These are phyloP conservation scores for Cercopithecus mitis DNA, from an alignment of 2,797 vertebrate genomes.

Conservation along the genomic window DNA sequence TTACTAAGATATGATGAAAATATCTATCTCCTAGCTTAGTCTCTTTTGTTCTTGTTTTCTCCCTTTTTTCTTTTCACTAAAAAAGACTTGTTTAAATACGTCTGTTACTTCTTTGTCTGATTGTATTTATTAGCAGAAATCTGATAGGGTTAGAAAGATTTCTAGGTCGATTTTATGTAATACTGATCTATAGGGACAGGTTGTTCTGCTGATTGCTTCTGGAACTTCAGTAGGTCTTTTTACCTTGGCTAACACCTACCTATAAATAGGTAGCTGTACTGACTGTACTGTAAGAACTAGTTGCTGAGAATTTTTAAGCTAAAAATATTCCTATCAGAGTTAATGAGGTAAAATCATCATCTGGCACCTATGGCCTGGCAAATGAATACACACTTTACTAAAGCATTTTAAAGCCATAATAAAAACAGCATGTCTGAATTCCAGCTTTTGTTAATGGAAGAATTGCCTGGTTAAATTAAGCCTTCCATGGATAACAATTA, in stretches of 20 bases:
- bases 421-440: neutral
- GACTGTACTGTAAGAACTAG: neutral
- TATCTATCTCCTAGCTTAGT: neutral
- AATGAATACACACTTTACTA: neutral
- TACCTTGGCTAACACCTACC: neutral
- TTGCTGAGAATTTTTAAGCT: neutral
- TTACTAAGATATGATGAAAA: neutral
- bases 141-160: neutral
- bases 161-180: neutral
- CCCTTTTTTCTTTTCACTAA: neutral
- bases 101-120: neutral
- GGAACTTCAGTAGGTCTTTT: neutral
- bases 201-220: neutral
- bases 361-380: neutral
- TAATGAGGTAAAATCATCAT: neutral
- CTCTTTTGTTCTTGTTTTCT: neutral
- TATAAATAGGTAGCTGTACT: neutral
- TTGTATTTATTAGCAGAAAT: neutral
- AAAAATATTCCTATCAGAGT: neutral
- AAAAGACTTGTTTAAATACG: neutral
- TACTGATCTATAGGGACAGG: neutral
- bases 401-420: neutral
- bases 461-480: neutral
- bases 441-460: neutral
- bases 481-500: neutral